phyloP scores from a whole-genome alignment of 2,888 invertebrate species.

The Stenoptilia bipunctidactyla region DNA sequence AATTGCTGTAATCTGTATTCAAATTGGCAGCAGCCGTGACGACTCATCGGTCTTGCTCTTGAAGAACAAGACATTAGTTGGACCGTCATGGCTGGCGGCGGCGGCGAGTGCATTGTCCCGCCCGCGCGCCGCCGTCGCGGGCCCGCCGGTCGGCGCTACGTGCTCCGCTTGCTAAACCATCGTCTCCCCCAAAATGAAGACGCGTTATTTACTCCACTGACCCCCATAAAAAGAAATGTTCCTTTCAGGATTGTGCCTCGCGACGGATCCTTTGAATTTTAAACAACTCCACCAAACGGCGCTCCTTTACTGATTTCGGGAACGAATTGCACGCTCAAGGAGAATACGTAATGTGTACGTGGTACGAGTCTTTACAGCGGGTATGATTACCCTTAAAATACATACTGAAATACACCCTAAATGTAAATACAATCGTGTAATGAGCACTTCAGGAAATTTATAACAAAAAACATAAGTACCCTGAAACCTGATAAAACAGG shows the following conservation, averaged over 20 bases:
- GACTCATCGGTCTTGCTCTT: too few relatives aligned
- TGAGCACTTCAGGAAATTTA: too few relatives aligned
- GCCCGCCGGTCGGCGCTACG: constrained; percentile 15
- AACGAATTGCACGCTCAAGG: constrained; percentile 13
- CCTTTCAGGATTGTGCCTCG: constrained; percentile 34
- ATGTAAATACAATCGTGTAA: too few relatives aligned
- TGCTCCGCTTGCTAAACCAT: constrained; percentile 23
- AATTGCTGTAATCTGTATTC: too few relatives aligned
- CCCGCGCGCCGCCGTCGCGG: background rate
- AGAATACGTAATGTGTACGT: constrained; percentile 23
- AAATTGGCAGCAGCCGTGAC: too few relatives aligned
- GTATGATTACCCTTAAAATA: too few relatives aligned
- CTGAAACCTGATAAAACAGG: too few relatives aligned
- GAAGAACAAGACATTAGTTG: too few relatives aligned
- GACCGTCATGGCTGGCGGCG: background rate
- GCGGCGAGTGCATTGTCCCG: background rate
- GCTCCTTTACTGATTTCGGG: constrained; percentile 38
- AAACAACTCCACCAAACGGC: constrained; percentile 32
- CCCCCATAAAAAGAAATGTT: constrained; percentile 49
- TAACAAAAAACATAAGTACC: too few relatives aligned
- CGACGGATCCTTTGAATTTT: constrained; percentile 47
- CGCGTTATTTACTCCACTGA: constrained; percentile 54
- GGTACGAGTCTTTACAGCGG: constrained; percentile 4
- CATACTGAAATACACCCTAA: too few relatives aligned
- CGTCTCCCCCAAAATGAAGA: constrained; percentile 27